phyloP scores from a whole-genome alignment of 2,888 invertebrate genomes.

The Cosmia trapezina region DNA sequence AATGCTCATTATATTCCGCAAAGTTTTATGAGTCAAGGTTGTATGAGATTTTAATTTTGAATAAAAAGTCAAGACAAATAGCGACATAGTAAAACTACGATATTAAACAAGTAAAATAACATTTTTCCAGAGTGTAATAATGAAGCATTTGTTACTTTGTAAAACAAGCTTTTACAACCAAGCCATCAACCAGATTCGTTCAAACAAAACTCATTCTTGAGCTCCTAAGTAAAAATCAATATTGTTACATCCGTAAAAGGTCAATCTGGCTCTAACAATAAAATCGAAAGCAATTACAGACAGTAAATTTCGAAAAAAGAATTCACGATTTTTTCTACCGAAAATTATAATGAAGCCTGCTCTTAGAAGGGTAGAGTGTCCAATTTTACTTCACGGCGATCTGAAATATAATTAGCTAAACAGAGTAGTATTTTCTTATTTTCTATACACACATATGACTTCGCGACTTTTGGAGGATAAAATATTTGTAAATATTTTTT shows the following conservation, averaged over 20 bases:
- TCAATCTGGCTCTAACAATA: conserved; percentile 41
- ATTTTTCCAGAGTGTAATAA: conserved; percentile 1
- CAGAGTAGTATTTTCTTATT: no score
- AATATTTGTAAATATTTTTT: no score
- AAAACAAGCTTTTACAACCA: conserved; percentile 23
- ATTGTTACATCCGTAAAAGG: conserved; percentile 27
- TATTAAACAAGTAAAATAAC: conserved; percentile 21
- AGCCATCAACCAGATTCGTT: conserved; percentile 2
- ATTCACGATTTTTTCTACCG: conserved; percentile 42
- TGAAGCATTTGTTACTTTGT: conserved; percentile 24
- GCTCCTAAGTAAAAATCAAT: conserved; percentile 27
- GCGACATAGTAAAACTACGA: conserved; percentile 6
- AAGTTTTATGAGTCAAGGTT: conserved; percentile 33
- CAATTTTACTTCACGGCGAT: no score
- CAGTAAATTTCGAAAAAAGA: conserved; percentile 43
- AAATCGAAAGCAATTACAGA: conserved; percentile 63
- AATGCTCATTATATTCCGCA: background rate
- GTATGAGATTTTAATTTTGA: conserved; percentile 17
- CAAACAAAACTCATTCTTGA: conserved; percentile 22
- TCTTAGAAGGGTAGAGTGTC: conserved; percentile 68
- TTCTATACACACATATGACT: no score
- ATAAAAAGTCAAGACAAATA: conserved; percentile 3
- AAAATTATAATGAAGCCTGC: conserved; percentile 60
- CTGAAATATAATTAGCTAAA: no score
- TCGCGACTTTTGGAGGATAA: no score